A percentile compares a stretch with the other conserved stretches of the same genome.
phyloP scores from a whole-genome alignment of 2,888 invertebrate genomes.

The Cremastinae sp. region DNA sequence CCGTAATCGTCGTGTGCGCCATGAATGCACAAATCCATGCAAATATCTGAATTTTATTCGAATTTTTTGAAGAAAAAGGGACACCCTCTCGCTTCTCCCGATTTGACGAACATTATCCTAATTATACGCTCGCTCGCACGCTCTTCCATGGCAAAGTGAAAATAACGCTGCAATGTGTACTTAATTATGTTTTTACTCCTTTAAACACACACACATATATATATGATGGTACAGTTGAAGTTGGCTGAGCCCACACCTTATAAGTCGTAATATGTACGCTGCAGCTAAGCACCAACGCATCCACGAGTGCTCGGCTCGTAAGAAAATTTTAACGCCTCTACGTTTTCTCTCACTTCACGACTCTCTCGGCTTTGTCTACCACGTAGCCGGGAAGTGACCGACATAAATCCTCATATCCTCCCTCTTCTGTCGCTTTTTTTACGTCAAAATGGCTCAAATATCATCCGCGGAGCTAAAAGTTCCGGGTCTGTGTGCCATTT shows the following conservation, averaged over 20 bases:
- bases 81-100: slow-evolving; percentile 36
- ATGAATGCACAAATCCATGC: slow-evolving; percentile 13
- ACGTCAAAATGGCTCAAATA: not conserved
- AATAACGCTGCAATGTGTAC: slow-evolving; percentile 34
- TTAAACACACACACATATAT: slow-evolving; percentile 18
- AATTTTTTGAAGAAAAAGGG: slow-evolving; percentile 31
- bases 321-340: slow-evolving; percentile 64
- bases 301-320: slow-evolving; percentile 42
- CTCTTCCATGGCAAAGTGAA: slow-evolving; percentile 52
- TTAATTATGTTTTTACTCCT: not conserved
- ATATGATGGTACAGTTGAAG: slow-evolving; percentile 23
- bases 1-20: slow-evolving; percentile 2
- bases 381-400: slow-evolving; percentile 34
- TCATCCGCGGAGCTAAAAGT: not conserved
- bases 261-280: slow-evolving; percentile 36
- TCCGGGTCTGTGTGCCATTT: not conserved
- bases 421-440: not conserved
- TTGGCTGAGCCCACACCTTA: slow-evolving; percentile 52
- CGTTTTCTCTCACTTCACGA: slow-evolving; percentile 55
- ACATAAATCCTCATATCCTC: slow-evolving; percentile 48
- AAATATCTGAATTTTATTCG: slow-evolving; percentile 39
- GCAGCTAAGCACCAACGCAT: slow-evolving; percentile 45
- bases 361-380: slow-evolving; percentile 47
- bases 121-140: slow-evolving; percentile 45
- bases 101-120: slow-evolving; percentile 53